A percentile compares a stretch with the other conserved stretches of the same genome.
phyloP scores from a whole-genome alignment of 2,888 invertebrate species.

The Eulithis testata region DNA sequence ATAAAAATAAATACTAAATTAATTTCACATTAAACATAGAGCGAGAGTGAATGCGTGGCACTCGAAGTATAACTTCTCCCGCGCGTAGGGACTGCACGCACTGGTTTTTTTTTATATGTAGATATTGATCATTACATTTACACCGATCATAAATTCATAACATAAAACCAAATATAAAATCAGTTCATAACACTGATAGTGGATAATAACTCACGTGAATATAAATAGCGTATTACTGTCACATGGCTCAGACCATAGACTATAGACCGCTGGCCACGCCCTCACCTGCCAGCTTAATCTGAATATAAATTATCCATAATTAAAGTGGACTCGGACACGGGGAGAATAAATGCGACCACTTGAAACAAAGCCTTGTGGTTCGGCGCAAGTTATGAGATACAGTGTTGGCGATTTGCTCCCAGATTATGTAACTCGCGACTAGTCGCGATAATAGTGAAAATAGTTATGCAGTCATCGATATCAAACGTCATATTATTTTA shows the following conservation, averaged over 20 bases:
- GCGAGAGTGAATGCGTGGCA: too few species aligned
- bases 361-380: conserved; percentile 72
- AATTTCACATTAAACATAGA: too few species aligned
- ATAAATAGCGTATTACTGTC: conserved; percentile 24
- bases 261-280: conserved; percentile 36
- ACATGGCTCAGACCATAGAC: conserved; percentile 26
- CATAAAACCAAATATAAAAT: conserved; percentile 1
- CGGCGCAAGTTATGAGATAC: conserved; percentile 45
- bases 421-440: neutral
- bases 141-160: too few species aligned
- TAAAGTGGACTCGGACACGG: conserved; percentile 81
- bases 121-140: too few species aligned
- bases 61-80: too few species aligned
- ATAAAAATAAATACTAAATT: too few species aligned
- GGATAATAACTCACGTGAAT: conserved; percentile 18
- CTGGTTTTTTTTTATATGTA: too few species aligned
- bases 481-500: too few species aligned
- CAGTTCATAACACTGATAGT: conserved; percentile 7
- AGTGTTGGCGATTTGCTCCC: neutral
- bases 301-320: conserved; percentile 84
- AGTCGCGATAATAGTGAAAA: too few species aligned
- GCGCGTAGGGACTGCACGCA: too few species aligned
- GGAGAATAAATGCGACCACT: conserved; percentile 82
- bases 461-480: too few species aligned
- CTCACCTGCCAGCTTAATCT: conserved; percentile 80